Conservation (phyloP, 2,113 vertebrate species). For the Misgurnus mizolepis region DNA sequence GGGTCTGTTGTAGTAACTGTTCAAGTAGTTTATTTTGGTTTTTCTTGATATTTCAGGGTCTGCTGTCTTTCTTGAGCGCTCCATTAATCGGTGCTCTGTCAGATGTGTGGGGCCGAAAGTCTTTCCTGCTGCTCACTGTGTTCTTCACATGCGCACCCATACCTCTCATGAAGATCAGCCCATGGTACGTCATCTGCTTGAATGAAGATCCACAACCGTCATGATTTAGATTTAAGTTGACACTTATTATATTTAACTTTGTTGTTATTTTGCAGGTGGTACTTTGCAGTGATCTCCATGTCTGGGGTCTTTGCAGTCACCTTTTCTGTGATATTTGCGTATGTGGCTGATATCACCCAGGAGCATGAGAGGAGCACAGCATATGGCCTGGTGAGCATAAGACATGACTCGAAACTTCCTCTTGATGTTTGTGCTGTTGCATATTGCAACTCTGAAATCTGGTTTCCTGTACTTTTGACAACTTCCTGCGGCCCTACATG, state of each 20-base stretch:
- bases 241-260: too few relatives aligned
- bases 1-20: not conserved
- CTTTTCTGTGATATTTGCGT: conserved; percentile 91
- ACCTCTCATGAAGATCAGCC: conserved; percentile 95
- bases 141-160: conserved; percentile 98
- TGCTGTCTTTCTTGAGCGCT: conserved; percentile 94
- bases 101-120: conserved; percentile 96
- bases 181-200: conserved; percentile 78
- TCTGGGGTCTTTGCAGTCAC: conserved; percentile 91
- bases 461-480: conserved; percentile 19
- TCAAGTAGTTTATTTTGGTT: not conserved
- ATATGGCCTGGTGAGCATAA: conserved; percentile 82
- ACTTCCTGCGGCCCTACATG: not conserved
- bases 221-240: not conserved
- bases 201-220: not conserved
- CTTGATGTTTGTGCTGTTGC: not conserved
- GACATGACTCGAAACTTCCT: not conserved
- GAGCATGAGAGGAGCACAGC: conserved; percentile 91
- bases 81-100: conserved; percentile 94
- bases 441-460: not conserved
- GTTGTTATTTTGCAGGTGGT: conserved; percentile 79
- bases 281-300: conserved; percentile 93
- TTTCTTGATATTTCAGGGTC: conserved; percentile 73
- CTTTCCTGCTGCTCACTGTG: conserved; percentile 93
- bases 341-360: conserved; percentile 88